Evolutionary conservation across 2,113 vertebrate species (phyloP), one percentile per base, ranked within the genome.

Genomic region (Garra rufa): DNA sequence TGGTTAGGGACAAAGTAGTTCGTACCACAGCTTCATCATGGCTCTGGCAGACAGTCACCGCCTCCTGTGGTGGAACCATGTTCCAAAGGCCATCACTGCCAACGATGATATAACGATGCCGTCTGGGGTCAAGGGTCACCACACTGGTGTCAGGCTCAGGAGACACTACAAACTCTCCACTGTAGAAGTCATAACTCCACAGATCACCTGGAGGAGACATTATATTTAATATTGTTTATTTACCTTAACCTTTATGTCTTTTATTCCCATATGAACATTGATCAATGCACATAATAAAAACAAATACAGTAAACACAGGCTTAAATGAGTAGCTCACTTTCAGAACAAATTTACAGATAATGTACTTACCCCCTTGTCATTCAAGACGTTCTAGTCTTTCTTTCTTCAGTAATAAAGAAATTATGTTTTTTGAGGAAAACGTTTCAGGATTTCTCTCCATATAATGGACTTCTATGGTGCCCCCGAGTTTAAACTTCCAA

Each of bases 141-240:
- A 99, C 96, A 0, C 95, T 97, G 41, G 96, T 99, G 86, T 99
- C 98, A 0, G 98, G 98, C 87, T 98, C 97, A 0, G 98, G 98
- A 15, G 97, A 99, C 69, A 99, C 98, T 2, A 99, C 96, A 92
- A 99, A 99, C 61, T 98, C 95, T 24, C 98, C 97, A 5, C 96
- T 98, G 94, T 98, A 99, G 93, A 99, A 99, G 85, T 99, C 96
- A 0, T 99, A 99, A 91, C 98, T 99, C 98, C 98, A 99, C 48
- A 99, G 94, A 82, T 99, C 97, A 34, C 97, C 97, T 99, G 61
- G 26, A 26, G 13, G 3, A n/a, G 1, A 46, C 17, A 69, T 41
- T n/a, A 41, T 38, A 57, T n/a, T 55, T 55, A 10, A 38, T 34
- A 21, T 69, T 69, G 38, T 5, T 70, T 11, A 4, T 9, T n/a